Evolutionary conservation across 2,113 vertebrate genomes (phyloP), one percentile per base, ranked within the genome.

Genomic region (Lampris incognitus): DNA sequence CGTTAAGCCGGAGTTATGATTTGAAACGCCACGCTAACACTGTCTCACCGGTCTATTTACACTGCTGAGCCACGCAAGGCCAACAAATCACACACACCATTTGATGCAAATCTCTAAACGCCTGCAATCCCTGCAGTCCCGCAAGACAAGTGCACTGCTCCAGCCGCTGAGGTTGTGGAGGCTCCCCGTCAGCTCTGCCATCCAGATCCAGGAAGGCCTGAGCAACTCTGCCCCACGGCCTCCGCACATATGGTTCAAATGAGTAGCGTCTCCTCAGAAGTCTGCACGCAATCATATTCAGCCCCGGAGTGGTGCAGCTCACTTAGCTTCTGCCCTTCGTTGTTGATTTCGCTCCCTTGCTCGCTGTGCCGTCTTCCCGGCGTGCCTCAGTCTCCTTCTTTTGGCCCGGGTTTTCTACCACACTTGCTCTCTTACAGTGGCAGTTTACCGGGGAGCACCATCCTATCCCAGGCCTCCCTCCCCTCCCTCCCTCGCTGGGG

Each of bases 241-340:
- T 87, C 70, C 69, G 70, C 80, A 91, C 92, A 94, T 90, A 74
- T 93, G 92, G 87, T 90, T 92, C 63, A 51, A 88, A 93, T 94
- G 81, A 83, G 74, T 74, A 67, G 72, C 46, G 76, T 81, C 65
- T 63, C 71, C 78, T 82, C 72, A 1, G 70, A 58, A 65, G 63
- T 86, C 77, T 85, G 79, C 74, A 69, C 84, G 85, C 90, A 91
- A 92, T 93, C 81, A 90, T 72, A 91, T 81, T 85, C 89, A 91
- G 87, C 59, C 79, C 64, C 1, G 1, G 0, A 78, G 65, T 9
- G 65, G 58, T 74, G 81, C 52, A 6, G 61, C 88, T 86, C 64
- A 70, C 24, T 79, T 64, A 51, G 38, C 69, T 75, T 11, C 68
- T 37, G 75, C 78, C 52, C n/a, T 63, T 71, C 36, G 2, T 10